These are phyloP conservation scores for Pristionchus fissidentatus DNA, from an alignment of 2,888 invertebrate species.

Conservation along the genomic window DNA sequence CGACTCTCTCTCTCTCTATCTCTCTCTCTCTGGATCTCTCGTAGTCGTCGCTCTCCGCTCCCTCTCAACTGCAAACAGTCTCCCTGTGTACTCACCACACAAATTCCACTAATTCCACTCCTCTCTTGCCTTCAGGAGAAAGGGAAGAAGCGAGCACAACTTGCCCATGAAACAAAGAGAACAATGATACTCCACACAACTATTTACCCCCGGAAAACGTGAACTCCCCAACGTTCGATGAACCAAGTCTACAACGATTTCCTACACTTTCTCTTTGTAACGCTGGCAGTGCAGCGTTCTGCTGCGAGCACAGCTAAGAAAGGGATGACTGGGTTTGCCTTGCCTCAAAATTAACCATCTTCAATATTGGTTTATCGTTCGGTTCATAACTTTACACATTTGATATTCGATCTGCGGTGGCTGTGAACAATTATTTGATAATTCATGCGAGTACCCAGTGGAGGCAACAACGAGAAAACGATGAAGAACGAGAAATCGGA, in stretches of 20 bases:
- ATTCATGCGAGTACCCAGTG: conserved; percentile 31
- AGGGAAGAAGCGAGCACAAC: conserved; percentile 35
- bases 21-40: conserved; percentile 31
- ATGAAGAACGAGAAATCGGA: not conserved
- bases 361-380: conserved; percentile 17
- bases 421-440: conserved; percentile 34
- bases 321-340: not conserved
- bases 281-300: no score
- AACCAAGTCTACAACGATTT: no score
- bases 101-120: conserved; percentile 50
- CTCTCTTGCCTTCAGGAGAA: conserved; percentile 45
- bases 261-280: no score
- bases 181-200: no score
- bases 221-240: not conserved
- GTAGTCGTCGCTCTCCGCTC: not conserved
- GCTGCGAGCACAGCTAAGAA: not conserved
- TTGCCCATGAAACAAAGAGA: not conserved
- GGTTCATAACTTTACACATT: conserved; percentile 35
- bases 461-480: not conserved
- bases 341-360: not conserved
- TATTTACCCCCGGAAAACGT: not conserved
- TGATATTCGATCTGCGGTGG: not conserved
- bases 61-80: conserved; percentile 46
- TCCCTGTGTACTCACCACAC: conserved; percentile 49
- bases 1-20: conserved; percentile 3